Conservation (phyloP, 2,888 invertebrate species). For the Amiota mariae region DNA sequence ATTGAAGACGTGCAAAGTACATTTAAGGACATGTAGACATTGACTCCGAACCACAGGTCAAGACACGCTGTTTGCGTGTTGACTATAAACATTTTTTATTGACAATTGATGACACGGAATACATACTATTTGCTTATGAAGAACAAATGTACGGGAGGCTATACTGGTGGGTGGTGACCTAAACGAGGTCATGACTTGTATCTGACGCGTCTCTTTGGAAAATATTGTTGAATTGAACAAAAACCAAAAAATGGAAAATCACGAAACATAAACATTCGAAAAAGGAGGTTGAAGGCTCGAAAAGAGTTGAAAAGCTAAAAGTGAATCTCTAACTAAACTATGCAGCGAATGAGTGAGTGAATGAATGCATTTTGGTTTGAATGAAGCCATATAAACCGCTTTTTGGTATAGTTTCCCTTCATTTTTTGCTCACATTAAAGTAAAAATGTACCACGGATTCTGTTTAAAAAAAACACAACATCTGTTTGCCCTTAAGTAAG, state of each 20-base stretch:
- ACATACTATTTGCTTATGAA: neutral
- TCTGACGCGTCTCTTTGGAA: conserved; percentile 1
- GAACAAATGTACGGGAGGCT: neutral
- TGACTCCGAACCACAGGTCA: neutral
- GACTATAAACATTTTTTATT: conserved; percentile 18
- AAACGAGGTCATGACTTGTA: neutral
- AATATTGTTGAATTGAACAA: conserved; percentile 12
- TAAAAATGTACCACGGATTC: too few species aligned
- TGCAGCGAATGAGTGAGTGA: conserved; percentile 39
- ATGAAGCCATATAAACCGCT: too few species aligned
- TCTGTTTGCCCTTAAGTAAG: neutral
- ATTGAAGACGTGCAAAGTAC: conserved; percentile 47
- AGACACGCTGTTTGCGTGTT: conserved; percentile 11
- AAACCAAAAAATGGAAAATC: conserved; percentile 28
- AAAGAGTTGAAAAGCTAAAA: neutral
- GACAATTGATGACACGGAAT: conserved; percentile 15
- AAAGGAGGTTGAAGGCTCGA: conserved; percentile 18
- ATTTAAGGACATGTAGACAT: conserved; percentile 41
- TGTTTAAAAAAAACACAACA: too few species aligned
- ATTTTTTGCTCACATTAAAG: too few species aligned
- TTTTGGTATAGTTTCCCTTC: too few species aligned
- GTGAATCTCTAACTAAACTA: conserved; percentile 39
- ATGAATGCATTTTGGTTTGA: conserved; percentile 5
- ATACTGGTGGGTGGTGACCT: neutral
- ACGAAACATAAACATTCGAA: conserved; percentile 1